Percentiles rank a stretch among this genome's conserved stretches.
Evolutionary conservation across 2,797 vertebrate genomes (phyloP).

Genomic region (Prunella strophiata): DNA sequence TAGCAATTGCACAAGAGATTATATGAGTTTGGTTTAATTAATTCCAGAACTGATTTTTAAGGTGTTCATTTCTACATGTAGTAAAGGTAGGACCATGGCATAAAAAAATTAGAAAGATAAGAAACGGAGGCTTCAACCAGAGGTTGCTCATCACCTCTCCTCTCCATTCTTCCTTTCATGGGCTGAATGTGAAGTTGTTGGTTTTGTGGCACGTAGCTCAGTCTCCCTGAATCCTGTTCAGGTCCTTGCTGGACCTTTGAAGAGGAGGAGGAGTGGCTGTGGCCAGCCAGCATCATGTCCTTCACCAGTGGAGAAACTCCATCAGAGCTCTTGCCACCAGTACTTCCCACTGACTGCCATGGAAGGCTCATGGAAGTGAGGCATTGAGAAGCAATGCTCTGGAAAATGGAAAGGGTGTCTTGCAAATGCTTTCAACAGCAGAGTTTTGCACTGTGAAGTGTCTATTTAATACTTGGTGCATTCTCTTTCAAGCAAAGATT

Average conservation of each 20-base stretch:
- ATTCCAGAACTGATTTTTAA: neutral
- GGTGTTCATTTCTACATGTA: neutral
- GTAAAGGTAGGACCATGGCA: neutral
- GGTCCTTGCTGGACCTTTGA: neutral
- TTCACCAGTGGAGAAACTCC: neutral
- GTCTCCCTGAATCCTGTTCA: neutral
- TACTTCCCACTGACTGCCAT: neutral
- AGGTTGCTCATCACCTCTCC: neutral
- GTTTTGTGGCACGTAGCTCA: fast-evolving
- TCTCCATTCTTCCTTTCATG: neutral
- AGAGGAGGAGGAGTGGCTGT: neutral
- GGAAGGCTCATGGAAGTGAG: neutral
- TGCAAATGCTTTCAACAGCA: neutral
- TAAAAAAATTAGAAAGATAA: neutral
- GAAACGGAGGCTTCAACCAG: neutral
- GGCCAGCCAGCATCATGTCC: neutral
- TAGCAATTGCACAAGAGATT: slow-evolving; percentile 37
- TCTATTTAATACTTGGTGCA: neutral
- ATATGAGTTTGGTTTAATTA: neutral
- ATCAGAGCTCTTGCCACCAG: neutral
- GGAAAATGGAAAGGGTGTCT: neutral
- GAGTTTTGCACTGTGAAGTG: neutral
- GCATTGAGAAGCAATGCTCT: neutral
- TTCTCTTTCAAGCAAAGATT: neutral
- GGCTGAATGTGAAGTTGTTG: neutral